A percentile compares a stretch with the other conserved stretches of the same genome.
phyloP scores from a whole-genome alignment of 1,140 invertebrate species.

The Antheraea pernyi region DNA sequence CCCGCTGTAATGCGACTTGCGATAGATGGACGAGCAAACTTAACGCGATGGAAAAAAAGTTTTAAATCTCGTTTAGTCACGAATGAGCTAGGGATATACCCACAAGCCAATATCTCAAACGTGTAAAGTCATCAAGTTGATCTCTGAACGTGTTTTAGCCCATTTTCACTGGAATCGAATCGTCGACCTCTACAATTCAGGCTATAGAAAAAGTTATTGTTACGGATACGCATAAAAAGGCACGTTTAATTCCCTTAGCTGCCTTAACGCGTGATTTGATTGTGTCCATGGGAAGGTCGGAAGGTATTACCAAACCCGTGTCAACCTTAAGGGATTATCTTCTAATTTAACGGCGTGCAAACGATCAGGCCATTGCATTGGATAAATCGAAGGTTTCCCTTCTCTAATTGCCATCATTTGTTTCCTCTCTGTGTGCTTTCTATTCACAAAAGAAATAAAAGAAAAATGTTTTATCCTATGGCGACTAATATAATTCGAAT shows the following conservation, averaged over 20 bases:
- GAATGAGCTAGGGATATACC: background rate
- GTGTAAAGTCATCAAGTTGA: background rate
- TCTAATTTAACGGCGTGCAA: background rate
- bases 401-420: background rate
- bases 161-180: constrained; percentile 2
- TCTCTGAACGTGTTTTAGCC: background rate
- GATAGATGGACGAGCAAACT: no score
- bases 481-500: no score
- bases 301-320: background rate
- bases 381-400: background rate
- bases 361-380: background rate
- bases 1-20: no score
- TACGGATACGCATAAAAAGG: background rate
- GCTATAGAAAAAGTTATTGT: constrained; percentile 3
- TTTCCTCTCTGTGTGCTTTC: background rate
- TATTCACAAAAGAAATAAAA: background rate
- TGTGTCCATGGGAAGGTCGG: constrained; percentile 1
- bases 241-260: constrained; percentile 1
- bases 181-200: background rate
- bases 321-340: constrained; percentile 1
- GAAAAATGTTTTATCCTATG: no score
- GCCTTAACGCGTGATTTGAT: constrained; percentile 3
- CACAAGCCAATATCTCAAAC: background rate
- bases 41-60: no score
- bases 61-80: background rate